Conservation (phyloP, 2,888 invertebrate species). For the Zaprionus obscuricornis region DNA sequence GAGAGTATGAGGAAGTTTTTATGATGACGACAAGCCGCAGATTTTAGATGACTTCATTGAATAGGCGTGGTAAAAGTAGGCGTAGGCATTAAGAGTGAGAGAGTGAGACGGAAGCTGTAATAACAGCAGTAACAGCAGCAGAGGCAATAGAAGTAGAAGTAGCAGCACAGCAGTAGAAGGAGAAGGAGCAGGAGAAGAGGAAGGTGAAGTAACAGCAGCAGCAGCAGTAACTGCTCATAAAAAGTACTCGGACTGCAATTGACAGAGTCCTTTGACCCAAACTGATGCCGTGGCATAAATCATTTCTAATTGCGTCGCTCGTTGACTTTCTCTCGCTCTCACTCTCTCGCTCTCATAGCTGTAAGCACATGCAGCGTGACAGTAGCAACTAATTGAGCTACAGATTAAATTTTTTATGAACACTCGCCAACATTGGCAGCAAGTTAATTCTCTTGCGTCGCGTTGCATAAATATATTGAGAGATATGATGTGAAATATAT, state of each 20-base stretch:
- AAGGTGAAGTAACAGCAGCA: background rate
- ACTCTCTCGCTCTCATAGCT: no score
- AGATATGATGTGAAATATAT: no score
- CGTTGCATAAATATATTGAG: slow-evolving; percentile 8
- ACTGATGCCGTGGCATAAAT: slow-evolving; percentile 67
- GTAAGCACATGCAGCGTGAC: background rate
- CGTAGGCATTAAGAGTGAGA: no score
- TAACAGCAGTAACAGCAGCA: background rate
- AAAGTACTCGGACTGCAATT: slow-evolving; percentile 57
- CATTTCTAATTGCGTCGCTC: slow-evolving; percentile 61
- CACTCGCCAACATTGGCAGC: slow-evolving; percentile 7
- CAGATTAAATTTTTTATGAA: slow-evolving; percentile 56
- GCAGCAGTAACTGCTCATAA: slow-evolving; percentile 39
- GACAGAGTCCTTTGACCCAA: slow-evolving; percentile 27
- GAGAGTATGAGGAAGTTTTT: no score
- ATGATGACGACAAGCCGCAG: slow-evolving; percentile 57
- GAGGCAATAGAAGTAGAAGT: background rate
- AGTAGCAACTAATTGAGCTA: slow-evolving; percentile 53
- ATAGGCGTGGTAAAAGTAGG: background rate
- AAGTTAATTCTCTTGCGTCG: no score
- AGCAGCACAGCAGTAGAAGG: no score
- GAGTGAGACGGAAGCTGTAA: background rate
- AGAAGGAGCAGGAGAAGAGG: background rate
- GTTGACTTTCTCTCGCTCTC: no score
- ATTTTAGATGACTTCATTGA: slow-evolving; percentile 65